Evolutionary conservation across 1,140 invertebrate species (phyloP).

Genomic region (Euschistus heros): DNA sequence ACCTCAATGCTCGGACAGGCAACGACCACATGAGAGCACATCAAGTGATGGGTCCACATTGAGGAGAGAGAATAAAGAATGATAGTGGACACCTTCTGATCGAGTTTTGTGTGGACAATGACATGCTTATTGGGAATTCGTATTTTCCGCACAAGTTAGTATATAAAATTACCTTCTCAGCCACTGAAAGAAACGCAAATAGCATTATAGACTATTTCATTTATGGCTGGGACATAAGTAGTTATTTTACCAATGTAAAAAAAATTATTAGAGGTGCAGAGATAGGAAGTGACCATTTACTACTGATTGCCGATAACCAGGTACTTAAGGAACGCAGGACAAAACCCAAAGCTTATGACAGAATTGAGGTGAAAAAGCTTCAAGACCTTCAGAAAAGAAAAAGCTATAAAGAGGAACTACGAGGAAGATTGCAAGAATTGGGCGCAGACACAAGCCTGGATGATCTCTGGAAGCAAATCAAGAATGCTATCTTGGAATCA

Average conservation of each 20-base stretch:
- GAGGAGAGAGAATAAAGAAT: background rate
- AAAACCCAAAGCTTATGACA: no score
- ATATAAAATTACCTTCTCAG: background rate
- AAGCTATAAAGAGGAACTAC: no score
- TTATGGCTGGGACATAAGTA: background rate
- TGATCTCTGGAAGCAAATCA: no score
- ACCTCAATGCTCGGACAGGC: no score
- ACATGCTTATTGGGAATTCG: background rate
- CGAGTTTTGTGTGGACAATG: no score
- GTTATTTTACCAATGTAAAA: background rate
- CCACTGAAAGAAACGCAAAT: background rate
- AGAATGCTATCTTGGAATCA: no score
- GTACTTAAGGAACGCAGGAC: background rate
- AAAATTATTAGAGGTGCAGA: background rate
- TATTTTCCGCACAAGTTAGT: background rate
- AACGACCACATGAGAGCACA: background rate
- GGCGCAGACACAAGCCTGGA: background rate
- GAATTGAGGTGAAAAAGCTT: no score
- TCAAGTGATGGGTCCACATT: background rate
- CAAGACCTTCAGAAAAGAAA: no score
- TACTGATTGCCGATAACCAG: background rate
- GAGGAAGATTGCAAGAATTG: no score
- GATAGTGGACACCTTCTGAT: background rate
- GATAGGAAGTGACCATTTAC: background rate
- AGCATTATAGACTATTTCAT: background rate